Conservation (phyloP, 2,888 invertebrate genomes). For the Adineta ricciae region DNA sequence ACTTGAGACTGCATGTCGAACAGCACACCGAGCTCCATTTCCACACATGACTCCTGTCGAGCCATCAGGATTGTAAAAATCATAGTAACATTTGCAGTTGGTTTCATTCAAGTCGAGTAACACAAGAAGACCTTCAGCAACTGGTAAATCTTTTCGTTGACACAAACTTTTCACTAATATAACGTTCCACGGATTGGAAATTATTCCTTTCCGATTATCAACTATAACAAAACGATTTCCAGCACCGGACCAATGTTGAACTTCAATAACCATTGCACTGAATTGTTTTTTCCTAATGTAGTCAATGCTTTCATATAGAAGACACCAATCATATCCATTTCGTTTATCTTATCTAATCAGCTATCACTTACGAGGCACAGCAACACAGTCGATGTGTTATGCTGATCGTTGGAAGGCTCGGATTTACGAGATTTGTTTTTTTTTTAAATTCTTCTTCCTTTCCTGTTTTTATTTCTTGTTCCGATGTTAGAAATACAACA, state of each 20-base stretch:
- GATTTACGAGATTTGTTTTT: no score
- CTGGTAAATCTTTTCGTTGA: conserved; percentile 37
- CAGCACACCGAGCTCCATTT: conserved; percentile 37
- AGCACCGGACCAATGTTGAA: conserved; percentile 34
- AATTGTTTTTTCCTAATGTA: not conserved
- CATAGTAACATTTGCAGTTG: not conserved
- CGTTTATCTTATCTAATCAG: no score
- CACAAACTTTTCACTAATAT: conserved; percentile 34
- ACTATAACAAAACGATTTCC: conserved; percentile 38
- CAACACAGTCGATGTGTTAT: no score
- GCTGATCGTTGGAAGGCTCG: no score
- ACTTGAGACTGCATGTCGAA: conserved; percentile 35
- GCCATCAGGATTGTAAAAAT: conserved; percentile 37
- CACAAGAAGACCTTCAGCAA: conserved; percentile 28
- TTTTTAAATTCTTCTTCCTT: not conserved
- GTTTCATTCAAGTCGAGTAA: not conserved
- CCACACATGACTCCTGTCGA: conserved; percentile 37
- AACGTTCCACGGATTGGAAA: not conserved
- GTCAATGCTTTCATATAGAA: no score
- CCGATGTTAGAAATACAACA: not conserved
- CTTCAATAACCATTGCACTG: not conserved
- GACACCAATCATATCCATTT: no score
- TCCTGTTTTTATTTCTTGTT: not conserved
- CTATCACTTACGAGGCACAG: no score
- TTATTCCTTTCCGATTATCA: conserved; percentile 31